phyloP scores from a whole-genome alignment of 2,113 vertebrate genomes.

The Aptenodytes forsteri region DNA sequence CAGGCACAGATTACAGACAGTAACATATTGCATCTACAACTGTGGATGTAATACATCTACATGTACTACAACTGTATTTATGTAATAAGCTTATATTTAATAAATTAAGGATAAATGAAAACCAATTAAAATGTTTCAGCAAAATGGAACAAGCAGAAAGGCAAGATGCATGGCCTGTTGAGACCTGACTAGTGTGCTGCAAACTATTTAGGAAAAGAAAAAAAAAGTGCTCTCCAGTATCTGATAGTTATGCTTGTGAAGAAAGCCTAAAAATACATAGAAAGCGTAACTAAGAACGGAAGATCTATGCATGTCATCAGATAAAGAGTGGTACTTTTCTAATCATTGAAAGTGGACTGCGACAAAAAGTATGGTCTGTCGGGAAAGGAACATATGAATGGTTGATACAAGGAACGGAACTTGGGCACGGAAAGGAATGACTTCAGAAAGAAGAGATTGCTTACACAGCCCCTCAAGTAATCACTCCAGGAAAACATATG shows the following conservation, averaged over 20 bases:
- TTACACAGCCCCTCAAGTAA: not conserved
- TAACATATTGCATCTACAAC: not conserved
- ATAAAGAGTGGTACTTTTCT: not conserved
- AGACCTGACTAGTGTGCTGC: not conserved
- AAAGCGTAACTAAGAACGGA: not conserved
- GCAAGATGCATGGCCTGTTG: accelerated
- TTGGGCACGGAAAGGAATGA: not conserved
- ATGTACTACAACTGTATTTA: not conserved
- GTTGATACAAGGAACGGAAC: not conserved
- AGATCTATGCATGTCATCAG: not conserved
- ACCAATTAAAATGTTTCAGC: not conserved
- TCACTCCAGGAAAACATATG: not conserved
- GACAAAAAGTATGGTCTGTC: not conserved
- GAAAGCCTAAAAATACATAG: not conserved
- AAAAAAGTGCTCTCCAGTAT: not conserved
- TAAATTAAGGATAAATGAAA: not conserved
- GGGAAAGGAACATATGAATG: not conserved
- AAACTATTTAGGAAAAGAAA: not conserved
- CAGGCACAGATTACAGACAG: not conserved
- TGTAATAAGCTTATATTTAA: not conserved
- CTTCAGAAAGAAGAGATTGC: not conserved
- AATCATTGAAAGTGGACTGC: not conserved
- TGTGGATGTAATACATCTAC: not conserved
- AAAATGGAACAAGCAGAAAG: not conserved
- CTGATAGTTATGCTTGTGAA: not conserved